phyloP scores from a whole-genome alignment of 2,113 vertebrate species.

The Hypocryptadius cinnamomeus region DNA sequence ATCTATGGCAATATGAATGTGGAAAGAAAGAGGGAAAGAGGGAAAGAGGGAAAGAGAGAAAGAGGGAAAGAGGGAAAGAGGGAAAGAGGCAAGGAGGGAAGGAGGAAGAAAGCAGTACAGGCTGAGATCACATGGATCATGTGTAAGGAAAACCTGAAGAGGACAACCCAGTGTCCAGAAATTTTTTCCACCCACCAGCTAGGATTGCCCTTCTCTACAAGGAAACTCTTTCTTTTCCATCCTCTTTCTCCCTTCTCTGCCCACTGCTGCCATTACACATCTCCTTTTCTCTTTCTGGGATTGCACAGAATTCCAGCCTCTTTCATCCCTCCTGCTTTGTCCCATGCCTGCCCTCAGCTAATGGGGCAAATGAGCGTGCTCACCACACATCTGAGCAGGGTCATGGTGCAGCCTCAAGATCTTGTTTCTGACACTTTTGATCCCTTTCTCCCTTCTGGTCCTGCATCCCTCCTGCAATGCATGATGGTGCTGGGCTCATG shows the following conservation, averaged over 20 bases:
- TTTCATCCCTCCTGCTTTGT: neutral
- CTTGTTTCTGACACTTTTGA: neutral
- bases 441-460: neutral
- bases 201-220: neutral
- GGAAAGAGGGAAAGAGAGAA: neutral
- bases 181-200: neutral
- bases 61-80: neutral
- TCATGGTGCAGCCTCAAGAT: accelerated
- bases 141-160: neutral
- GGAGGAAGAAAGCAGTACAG: neutral
- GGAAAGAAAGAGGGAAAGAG: neutral
- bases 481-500: neutral
- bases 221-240: neutral
- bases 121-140: neutral
- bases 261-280: neutral
- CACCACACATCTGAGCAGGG: neutral
- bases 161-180: neutral
- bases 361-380: accelerated
- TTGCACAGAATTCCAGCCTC: neutral
- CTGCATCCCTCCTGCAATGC: neutral
- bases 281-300: neutral
- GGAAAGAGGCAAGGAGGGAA: too few relatives aligned
- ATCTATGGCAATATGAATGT: neutral
- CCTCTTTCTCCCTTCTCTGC: neutral
- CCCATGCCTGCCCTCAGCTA: neutral